These are phyloP conservation scores for Azemiops feae DNA, from an alignment of 2,113 vertebrate species.

Conservation along the genomic window DNA sequence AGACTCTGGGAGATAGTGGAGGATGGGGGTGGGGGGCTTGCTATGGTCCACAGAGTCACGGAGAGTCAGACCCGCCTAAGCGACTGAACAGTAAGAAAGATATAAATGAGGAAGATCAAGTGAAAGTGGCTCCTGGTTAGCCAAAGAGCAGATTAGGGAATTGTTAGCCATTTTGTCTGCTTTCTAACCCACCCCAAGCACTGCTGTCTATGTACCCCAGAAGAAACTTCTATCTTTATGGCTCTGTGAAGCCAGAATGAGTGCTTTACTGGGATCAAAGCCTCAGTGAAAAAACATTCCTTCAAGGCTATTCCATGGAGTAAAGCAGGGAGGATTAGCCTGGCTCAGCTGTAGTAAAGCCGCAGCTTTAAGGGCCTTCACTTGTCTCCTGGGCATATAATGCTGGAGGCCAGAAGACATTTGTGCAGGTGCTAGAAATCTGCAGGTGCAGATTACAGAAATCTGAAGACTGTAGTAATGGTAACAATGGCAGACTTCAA, in stretches of 20 bases:
- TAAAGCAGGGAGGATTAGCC: neutral
- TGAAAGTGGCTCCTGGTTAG: neutral
- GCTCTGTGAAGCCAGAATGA: neutral
- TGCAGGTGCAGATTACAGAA: neutral
- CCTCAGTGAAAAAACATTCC: neutral
- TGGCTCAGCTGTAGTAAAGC: neutral
- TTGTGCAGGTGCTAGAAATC: too few relatives aligned
- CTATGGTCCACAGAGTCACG: too few relatives aligned
- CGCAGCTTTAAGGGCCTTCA: neutral
- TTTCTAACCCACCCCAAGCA: neutral
- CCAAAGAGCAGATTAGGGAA: neutral
- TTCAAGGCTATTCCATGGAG: neutral
- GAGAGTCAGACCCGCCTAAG: too few relatives aligned
- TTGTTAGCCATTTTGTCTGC: neutral
- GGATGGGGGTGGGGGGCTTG: too few relatives aligned
- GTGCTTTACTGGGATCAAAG: neutral
- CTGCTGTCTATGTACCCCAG: neutral
- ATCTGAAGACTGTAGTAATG: neutral
- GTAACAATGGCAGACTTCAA: neutral
- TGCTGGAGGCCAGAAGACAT: neutral
- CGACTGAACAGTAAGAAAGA: too few relatives aligned
- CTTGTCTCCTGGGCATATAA: neutral
- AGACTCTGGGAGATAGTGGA: too few relatives aligned
- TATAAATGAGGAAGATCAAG: neutral
- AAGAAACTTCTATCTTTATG: neutral